Percentiles rank a stretch among this genome's conserved stretches.
phyloP scores from a whole-genome alignment of 2,113 vertebrate genomes.

The Sminthopsis crassicaudata region DNA sequence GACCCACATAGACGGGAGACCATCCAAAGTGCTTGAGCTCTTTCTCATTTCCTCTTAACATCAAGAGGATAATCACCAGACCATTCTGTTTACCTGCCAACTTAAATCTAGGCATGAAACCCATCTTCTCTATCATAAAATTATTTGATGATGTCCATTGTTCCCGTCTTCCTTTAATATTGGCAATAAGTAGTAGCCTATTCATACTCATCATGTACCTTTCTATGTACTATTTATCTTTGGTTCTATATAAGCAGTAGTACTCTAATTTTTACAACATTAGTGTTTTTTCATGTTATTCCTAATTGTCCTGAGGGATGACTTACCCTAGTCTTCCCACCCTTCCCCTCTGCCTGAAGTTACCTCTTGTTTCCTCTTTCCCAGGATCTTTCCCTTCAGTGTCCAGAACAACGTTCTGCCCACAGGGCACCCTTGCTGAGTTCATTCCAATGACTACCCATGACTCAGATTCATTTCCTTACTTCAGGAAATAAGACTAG shows the following conservation, averaged over 20 bases:
- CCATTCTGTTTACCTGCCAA: background rate
- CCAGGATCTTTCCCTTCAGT: background rate
- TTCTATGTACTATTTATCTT: background rate
- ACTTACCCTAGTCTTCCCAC: background rate
- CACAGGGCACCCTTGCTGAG: background rate
- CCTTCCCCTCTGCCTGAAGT: background rate
- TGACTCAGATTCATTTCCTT: background rate
- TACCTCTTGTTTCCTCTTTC: background rate
- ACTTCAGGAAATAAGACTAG: background rate
- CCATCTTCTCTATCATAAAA: background rate
- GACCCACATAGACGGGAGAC: background rate
- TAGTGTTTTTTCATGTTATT: background rate
- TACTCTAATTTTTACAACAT: background rate
- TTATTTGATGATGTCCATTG: background rate
- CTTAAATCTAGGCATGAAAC: background rate
- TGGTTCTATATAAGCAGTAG: background rate
- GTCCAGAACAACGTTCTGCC: slow-evolving; percentile 1
- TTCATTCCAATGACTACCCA: background rate
- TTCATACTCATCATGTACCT: background rate
- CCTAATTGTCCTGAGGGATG: slow-evolving; percentile 18
- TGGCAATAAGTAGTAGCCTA: background rate
- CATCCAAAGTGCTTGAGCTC: background rate
- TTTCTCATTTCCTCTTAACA: background rate
- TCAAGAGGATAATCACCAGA: background rate
- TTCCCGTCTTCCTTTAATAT: background rate